These are phyloP conservation scores for Leptatherina wallacei DNA, from an alignment of 2,797 vertebrate species.

Conservation along the genomic window DNA sequence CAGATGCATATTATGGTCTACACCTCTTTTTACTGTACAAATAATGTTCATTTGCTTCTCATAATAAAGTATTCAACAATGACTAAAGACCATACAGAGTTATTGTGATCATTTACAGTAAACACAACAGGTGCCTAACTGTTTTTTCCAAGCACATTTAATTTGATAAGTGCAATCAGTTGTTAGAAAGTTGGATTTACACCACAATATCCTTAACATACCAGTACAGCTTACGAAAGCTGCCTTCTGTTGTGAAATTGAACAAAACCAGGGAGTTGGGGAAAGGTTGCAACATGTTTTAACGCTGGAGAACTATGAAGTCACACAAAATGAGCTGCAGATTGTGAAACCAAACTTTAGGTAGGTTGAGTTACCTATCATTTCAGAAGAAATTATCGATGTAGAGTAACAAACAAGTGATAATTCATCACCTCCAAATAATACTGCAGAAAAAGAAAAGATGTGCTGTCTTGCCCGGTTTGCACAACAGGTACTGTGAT, in stretches of 20 bases:
- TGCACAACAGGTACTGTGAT: too few species aligned
- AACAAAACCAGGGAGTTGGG: neutral
- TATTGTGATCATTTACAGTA: constrained; percentile 1
- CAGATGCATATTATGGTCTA: neutral
- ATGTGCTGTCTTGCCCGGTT: neutral
- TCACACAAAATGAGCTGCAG: neutral
- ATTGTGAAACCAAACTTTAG: constrained; percentile 8
- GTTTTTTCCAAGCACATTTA: neutral
- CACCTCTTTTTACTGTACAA: neutral
- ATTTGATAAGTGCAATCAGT: neutral
- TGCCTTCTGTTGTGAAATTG: constrained; percentile 5
- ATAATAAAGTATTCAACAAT: neutral
- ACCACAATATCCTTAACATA: constrained; percentile 7
- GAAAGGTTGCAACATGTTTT: neutral
- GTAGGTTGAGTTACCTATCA: neutral
- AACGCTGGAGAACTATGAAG: neutral
- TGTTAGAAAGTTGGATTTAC: neutral
- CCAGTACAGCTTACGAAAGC: constrained; percentile 11
- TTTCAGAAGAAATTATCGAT: neutral
- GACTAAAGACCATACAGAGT: neutral
- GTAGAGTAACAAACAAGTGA: neutral
- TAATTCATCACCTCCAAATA: neutral
- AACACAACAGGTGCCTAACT: neutral
- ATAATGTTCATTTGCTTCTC: neutral
- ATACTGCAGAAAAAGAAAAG: neutral